Conservation (phyloP, 2,113 vertebrate genomes). For the Raja brachyura region DNA sequence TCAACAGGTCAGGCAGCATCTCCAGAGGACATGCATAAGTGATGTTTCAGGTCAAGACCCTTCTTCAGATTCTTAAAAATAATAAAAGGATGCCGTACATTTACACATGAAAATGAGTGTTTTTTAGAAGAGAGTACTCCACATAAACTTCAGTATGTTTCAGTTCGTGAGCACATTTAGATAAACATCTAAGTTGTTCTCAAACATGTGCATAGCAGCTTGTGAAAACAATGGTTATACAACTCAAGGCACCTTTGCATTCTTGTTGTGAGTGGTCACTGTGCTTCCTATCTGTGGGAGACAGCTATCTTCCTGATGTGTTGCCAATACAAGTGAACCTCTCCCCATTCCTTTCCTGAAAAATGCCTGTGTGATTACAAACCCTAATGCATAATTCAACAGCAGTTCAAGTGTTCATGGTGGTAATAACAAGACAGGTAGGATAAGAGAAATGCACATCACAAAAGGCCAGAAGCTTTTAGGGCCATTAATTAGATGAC, state of each 20-base stretch:
- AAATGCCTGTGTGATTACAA: constrained; percentile 30
- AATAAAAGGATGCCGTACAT: background rate
- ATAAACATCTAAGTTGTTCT: constrained; percentile 13
- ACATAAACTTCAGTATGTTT: background rate
- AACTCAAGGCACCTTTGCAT: constrained; percentile 30
- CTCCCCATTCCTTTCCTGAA: constrained; percentile 34
- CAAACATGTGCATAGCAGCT: constrained; percentile 6
- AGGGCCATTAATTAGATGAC: constrained; percentile 26
- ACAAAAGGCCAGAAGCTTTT: background rate
- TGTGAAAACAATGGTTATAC: constrained; percentile 24
- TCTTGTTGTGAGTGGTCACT: constrained; percentile 9
- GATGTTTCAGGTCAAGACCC: too few relatives aligned
- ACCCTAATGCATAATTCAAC: constrained; percentile 36
- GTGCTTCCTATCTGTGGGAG: constrained; percentile 5
- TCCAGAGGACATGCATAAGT: too few relatives aligned
- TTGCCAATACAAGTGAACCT: constrained; percentile 24
- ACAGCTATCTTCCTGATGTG: background rate
- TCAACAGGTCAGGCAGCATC: too few relatives aligned
- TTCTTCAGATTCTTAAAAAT: too few relatives aligned
- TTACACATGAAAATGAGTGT: background rate
- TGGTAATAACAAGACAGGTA: constrained; percentile 6
- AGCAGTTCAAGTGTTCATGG: constrained; percentile 27
- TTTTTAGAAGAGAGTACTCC: background rate
- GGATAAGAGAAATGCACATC: constrained; percentile 5
- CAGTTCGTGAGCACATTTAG: too few relatives aligned